These are phyloP conservation scores for Drosophila bocki DNA, from an alignment of 1,140 invertebrate species.

Conservation along the genomic window DNA sequence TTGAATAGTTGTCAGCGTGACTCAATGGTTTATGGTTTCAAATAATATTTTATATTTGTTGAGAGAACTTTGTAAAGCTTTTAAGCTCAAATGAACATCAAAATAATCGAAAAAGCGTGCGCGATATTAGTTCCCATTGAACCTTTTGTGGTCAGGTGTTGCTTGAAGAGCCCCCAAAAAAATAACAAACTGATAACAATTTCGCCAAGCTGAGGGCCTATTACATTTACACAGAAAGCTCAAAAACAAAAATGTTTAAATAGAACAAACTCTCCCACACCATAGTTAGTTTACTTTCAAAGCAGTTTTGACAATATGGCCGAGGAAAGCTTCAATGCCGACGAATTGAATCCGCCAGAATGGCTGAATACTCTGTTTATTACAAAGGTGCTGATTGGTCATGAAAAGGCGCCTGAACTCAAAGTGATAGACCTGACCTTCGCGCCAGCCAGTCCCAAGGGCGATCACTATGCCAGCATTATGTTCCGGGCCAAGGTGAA, in stretches of 20 bases:
- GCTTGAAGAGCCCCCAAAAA: neutral
- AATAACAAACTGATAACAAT: slow-evolving; percentile 8
- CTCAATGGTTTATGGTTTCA: neutral
- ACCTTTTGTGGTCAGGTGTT: neutral
- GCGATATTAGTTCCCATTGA: neutral
- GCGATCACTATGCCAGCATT: slow-evolving; percentile 78
- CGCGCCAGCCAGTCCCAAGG: slow-evolving; percentile 60
- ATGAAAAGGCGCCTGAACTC: slow-evolving; percentile 28
- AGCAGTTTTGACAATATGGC: neutral
- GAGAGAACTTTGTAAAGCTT: neutral
- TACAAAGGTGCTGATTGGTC: slow-evolving; percentile 31
- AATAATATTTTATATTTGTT: neutral
- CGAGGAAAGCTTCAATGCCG: neutral
- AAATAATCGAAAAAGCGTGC: neutral
- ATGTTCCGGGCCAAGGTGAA: slow-evolving; percentile 62
- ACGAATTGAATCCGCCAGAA: slow-evolving; percentile 16
- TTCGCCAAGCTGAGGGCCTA: neutral
- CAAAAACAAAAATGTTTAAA: neutral
- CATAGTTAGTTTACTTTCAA: neutral
- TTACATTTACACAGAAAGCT: slow-evolving; percentile 2
- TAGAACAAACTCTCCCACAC: neutral
- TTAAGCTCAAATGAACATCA: neutral
- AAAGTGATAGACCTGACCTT: slow-evolving; percentile 34
- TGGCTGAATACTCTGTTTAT: slow-evolving; percentile 50
- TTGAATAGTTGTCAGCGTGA: neutral